Evolutionary conservation across 1,140 invertebrate species (phyloP), one percentile per base, ranked within the genome.

Genomic region (Drosophila funebris): DNA sequence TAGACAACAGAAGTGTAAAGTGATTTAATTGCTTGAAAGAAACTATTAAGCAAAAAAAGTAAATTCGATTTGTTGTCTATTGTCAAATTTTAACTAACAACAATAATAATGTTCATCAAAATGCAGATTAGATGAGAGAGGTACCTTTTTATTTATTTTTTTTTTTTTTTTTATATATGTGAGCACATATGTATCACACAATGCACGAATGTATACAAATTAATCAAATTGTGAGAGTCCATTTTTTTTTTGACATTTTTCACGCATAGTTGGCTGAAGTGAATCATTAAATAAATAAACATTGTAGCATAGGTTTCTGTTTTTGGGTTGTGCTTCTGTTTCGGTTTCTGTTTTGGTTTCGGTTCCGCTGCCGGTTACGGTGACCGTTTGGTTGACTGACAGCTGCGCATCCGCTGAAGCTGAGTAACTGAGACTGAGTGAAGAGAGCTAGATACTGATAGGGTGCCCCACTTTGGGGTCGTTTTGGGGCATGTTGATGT

Each of bases 101-200:
- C n/a, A n/a, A n/a, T n/a, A n/a, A n/a, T n/a, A n/a, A n/a, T n/a
- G n/a, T n/a, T 60, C 62, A 74, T 67, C 44, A 77, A 80, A 69
- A 84, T 83, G 80, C 80, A 84, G 83, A 83, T 84, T 73, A 53
- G 80, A 73, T 84, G 58, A 66, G 14, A n/a, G n/a, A n/a, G n/a
- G n/a, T n/a, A n/a, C n/a, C n/a, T n/a, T n/a, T n/a, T n/a, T n/a
- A n/a, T n/a, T n/a, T 48, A 5, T 60, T 22, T 20, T 20, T 41
- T 16, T 50, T 73, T 44, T 52, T 27, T 72, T 83, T 75, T 79
- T 16, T 33, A 13, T 13, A 13, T 29, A 29, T 29, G 27, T 8
- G 24, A 8, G 13, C 27, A 43, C 7, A 44, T 54, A 13, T 57
- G n/a, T n/a, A n/a, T n/a, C n/a, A n/a, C n/a, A n/a, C n/a, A n/a